Evolutionary conservation across 2,797 vertebrate genomes (phyloP), one percentile per base, ranked within the genome.

Genomic region (Micrastur ruficollis): DNA sequence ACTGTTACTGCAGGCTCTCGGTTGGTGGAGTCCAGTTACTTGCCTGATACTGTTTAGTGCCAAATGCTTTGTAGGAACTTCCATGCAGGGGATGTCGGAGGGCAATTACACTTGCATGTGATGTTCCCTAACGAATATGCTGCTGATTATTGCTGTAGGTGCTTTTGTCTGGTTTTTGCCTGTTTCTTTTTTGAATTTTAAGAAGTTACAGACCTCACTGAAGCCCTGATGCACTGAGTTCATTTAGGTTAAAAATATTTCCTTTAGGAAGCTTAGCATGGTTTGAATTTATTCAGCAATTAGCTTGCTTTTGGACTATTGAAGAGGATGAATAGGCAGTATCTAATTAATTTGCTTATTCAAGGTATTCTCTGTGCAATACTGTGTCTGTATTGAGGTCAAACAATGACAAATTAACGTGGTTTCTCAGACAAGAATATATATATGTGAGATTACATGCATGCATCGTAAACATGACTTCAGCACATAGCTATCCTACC

Each of bases 41-140:
- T 9, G 3, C 26, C 47, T 2, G 1, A 3, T 9, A 2, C 9
- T 22, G 8, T 23, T 47, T 4, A 52, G 21, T 49, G 44, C 73
- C 44, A 58, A 44, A 29, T 16, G 11, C 22, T 78, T 66, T 8
- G 12, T 6, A 62, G 85, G 32, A 50, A 16, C 32, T n/a, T 70
- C 52, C 20, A 14, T 32, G 19, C 25, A 59, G 55, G 40, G 50
- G 16, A 2, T 26, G 20, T 44, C 0, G 1, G 42, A 70, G 59
- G 65, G 44, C 34, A 61, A 5, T 73, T 36, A 26, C 32, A 14
- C 56, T 63, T 29, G 2, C n/a, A 15, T 1, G 1, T 42, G 26
- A 3, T 23, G 36, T 49, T 53, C 27, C 29, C 44, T 52, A 8
- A 20, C 26, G 40, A 62, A 4, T 34, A 8, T 53, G 36, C 26